Evolutionary conservation across 2,888 invertebrate genomes (phyloP).

Genomic region (Acleris literana): DNA sequence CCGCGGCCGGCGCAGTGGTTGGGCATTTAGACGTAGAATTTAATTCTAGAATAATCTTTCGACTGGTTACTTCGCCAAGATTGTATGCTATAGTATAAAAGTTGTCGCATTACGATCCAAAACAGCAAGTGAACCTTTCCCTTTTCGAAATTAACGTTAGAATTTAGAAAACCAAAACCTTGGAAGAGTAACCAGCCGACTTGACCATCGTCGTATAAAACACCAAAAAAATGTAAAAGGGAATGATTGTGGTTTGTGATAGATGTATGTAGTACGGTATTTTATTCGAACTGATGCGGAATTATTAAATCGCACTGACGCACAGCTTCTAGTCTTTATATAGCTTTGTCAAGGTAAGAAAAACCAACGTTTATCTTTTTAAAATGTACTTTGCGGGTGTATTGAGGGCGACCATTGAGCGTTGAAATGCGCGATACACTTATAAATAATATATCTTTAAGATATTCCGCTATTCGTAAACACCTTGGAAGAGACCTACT

Average conservation of each 20-base stretch:
- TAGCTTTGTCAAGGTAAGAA: slow-evolving; percentile 6
- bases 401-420: too few relatives aligned
- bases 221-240: slow-evolving; percentile 64
- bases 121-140: background rate
- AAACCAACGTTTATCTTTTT: background rate
- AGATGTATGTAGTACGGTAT: slow-evolving; percentile 52
- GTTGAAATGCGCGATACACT: too few relatives aligned
- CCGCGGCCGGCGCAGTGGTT: slow-evolving; percentile 18
- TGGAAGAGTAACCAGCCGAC: slow-evolving; percentile 47
- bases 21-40: slow-evolving; percentile 31
- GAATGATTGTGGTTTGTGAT: slow-evolving; percentile 61
- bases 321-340: slow-evolving; percentile 59
- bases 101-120: too few relatives aligned
- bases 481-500: too few relatives aligned
- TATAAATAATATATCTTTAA: too few relatives aligned
- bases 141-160: background rate
- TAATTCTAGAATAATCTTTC: slow-evolving; percentile 13
- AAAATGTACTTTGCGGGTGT: background rate
- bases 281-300: slow-evolving; percentile 45
- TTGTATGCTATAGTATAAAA: background rate
- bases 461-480: too few relatives aligned
- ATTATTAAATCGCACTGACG: slow-evolving; percentile 55
- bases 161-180: background rate
- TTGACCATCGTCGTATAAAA: slow-evolving; percentile 53
- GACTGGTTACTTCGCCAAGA: slow-evolving; percentile 5